Evolutionary conservation across 2,888 invertebrate species (phyloP), one percentile per base, ranked within the genome.

Genomic region (Calliopum simillimum): DNA sequence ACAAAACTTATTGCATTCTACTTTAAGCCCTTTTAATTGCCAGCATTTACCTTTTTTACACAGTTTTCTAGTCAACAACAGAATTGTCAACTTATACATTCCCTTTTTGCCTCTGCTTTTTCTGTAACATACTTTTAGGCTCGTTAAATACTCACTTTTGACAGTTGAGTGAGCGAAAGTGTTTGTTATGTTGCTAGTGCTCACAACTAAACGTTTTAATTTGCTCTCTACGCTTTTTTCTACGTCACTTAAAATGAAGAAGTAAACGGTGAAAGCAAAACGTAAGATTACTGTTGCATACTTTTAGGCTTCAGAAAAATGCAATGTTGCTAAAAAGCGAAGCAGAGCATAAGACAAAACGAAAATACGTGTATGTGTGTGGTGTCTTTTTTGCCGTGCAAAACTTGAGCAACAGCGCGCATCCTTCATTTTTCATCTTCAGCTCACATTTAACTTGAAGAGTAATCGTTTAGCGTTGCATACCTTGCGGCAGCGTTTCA

Each of bases 261-360:
- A 55, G 23, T 1, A 23, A 16, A 55, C 12, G 23, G 1, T 33
- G 8, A 33, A 33, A 33, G 33, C 33, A 33, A 33, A 33, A 33
- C 8, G 33, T 58, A 25, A 11, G 33, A 11, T 16, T 33, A 41
- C 71, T 77, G 77, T 76, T 77, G 77, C 75, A 76, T 76, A 76
- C 74, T 74, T 74, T 68, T 68, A 76, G 75, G 72, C 70, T 68
- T 68, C 53, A 63, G 58, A 63, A 69, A 51, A 63, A 70, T 61
- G 65, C 46, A 46, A 49, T 21, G 13, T 16, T 49, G 53, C 5
- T 49, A 53, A n/a, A 65, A 67, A 65, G 2, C 51, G 64, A 61
- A 19, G n/a, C 14, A 25, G 12, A 65, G 55, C 19, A 59, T n/a
- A 21, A 3, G 12, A 11, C 16, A 16, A 25, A 33, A 58, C 13